phyloP scores from a whole-genome alignment of 2,113 vertebrate species.

The Pluvialis apricaria region DNA sequence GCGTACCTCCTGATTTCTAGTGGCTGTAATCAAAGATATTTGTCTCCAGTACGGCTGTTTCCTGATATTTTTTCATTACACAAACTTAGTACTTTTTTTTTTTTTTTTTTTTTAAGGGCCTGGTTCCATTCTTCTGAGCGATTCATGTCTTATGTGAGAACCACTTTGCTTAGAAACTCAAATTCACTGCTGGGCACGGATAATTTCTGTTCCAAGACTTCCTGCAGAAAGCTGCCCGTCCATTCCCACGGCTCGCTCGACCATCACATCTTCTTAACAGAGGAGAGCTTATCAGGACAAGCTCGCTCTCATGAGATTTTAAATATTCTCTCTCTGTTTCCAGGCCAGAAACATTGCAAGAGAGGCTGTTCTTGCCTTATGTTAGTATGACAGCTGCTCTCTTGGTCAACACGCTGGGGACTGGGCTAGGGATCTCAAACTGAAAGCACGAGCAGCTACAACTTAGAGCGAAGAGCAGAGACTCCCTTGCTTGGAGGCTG shows the following conservation, averaged over 20 bases:
- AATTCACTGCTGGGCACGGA: not conserved
- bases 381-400: not conserved
- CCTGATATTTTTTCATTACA: not conserved
- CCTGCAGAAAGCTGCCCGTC: not conserved
- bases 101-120: not conserved
- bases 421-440: not conserved
- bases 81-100: not conserved
- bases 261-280: not conserved
- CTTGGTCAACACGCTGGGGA: not conserved
- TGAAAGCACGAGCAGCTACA: not conserved
- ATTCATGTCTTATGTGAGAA: not conserved
- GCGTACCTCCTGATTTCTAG: not conserved
- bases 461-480: not conserved
- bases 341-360: not conserved
- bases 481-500: not conserved
- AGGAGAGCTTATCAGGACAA: not conserved
- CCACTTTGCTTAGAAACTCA: not conserved
- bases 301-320: not conserved
- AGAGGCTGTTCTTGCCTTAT: not conserved
- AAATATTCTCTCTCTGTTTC: not conserved
- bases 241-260: not conserved
- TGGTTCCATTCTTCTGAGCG: not conserved
- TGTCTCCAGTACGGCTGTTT: rapidly evolving
- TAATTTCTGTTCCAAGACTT: not conserved
- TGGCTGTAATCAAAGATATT: not conserved